Percentiles rank a stretch among this genome's conserved stretches.
Conservation (phyloP, 2,888 invertebrate species). For the Linyphia triangularis region DNA sequence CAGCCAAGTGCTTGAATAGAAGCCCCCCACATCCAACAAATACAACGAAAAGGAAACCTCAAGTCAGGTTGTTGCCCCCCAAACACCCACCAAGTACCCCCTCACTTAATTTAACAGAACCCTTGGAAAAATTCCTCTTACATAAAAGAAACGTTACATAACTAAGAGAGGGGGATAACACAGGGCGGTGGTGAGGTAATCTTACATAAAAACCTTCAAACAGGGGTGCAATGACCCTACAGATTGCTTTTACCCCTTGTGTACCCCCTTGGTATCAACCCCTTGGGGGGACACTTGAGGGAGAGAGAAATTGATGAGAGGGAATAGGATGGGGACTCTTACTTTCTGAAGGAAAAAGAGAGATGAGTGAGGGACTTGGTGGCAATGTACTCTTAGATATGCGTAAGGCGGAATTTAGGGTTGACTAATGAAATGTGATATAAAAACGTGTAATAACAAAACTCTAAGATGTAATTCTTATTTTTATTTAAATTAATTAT, state of each 20-base stretch:
- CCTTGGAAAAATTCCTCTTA: constrained; percentile 20
- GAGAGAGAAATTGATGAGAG: not conserved
- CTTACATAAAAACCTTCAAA: constrained; percentile 16
- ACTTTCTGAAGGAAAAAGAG: not conserved
- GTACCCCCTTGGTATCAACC: constrained; percentile 39
- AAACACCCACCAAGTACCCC: not conserved
- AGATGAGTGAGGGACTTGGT: not conserved
- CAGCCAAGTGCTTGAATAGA: too few species aligned
- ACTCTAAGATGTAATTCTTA: too few species aligned
- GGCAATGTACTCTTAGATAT: not conserved
- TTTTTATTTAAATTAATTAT: too few species aligned
- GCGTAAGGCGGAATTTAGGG: too few species aligned
- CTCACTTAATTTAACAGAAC: not conserved
- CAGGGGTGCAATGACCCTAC: constrained; percentile 37
- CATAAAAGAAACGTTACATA: constrained; percentile 32
- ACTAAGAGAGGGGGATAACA: constrained; percentile 16
- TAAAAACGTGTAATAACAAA: not conserved
- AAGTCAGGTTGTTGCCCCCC: not conserved
- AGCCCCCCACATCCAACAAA: not conserved
- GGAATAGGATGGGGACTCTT: not conserved
- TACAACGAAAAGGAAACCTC: not conserved
- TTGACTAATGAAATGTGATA: not conserved
- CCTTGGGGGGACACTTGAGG: constrained; percentile 39
- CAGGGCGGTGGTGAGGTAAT: constrained; percentile 4
- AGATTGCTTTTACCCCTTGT: constrained; percentile 20